Conservation (phyloP, 2,113 vertebrate genomes). For the Sciurus niger region DNA sequence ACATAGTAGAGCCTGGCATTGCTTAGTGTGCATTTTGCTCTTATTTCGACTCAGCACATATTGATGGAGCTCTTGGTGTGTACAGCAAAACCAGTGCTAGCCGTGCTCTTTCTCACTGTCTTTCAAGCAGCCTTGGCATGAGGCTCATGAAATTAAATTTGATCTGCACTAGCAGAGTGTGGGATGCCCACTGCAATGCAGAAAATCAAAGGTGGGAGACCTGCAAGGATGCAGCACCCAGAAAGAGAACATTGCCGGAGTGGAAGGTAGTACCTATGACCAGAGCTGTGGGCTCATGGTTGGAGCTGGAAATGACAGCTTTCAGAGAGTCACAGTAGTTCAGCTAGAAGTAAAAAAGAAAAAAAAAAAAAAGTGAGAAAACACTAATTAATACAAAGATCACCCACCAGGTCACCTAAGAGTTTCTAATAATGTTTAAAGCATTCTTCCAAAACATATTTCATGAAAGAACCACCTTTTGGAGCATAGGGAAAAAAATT, state of each 20-base stretch:
- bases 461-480: not conserved
- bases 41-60: slow-evolving; percentile 10
- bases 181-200: not conserved
- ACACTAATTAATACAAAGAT: slow-evolving; percentile 23
- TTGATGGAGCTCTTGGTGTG: not conserved
- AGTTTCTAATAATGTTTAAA: not conserved
- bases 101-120: not conserved
- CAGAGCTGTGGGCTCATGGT: slow-evolving; percentile 87
- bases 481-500: not conserved
- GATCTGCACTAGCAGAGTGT: not conserved
- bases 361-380: slow-evolving; percentile 51
- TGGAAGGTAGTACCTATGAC: slow-evolving; percentile 84
- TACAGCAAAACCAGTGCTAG: not conserved
- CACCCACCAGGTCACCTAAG: not conserved
- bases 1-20: fast-evolving
- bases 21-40: slow-evolving; percentile 2
- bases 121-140: not conserved
- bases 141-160: not conserved
- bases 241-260: slow-evolving; percentile 18
- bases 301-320: slow-evolving; percentile 89
- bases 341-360: slow-evolving; percentile 84
- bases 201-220: not conserved
- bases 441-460: not conserved
- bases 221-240: not conserved
- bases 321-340: slow-evolving; percentile 89